Conservation (phyloP, 2,888 invertebrate genomes). For the Nebria brevicollis region DNA sequence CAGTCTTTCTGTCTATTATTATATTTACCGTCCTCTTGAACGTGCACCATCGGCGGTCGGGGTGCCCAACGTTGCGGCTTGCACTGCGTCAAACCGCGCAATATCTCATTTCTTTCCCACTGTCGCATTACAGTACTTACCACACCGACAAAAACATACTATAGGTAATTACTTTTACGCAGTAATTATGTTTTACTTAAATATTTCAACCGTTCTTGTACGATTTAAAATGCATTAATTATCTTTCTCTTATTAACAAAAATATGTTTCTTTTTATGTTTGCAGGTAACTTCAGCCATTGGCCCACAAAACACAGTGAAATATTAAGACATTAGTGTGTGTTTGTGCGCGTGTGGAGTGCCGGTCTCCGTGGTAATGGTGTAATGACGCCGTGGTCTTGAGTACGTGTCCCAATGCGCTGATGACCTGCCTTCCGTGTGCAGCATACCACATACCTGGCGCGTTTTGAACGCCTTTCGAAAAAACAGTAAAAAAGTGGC, state of each 20-base stretch:
- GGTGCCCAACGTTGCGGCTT: neutral
- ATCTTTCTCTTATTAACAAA: no score
- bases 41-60: neutral
- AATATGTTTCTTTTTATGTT: no score
- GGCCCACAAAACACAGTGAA: neutral
- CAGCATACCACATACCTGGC: neutral
- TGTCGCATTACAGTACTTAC: neutral
- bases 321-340: neutral
- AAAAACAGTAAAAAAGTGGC: no score
- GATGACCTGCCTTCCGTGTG: neutral
- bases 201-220: no score
- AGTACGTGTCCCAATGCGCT: neutral
- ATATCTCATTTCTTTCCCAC: neutral
- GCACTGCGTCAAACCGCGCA: neutral
- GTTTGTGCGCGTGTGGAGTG: neutral
- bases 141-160: neutral
- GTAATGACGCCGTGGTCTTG: neutral
- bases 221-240: no score
- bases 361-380: neutral
- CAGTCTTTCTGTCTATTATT: conserved; percentile 4
- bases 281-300: no score
- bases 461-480: neutral
- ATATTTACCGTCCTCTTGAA: conserved; percentile 14
- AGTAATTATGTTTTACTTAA: neutral
- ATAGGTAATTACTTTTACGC: conserved; percentile 1